Evolutionary conservation across 2,797 vertebrate genomes (phyloP).

Genomic region (Corythornis leucogaster): DNA sequence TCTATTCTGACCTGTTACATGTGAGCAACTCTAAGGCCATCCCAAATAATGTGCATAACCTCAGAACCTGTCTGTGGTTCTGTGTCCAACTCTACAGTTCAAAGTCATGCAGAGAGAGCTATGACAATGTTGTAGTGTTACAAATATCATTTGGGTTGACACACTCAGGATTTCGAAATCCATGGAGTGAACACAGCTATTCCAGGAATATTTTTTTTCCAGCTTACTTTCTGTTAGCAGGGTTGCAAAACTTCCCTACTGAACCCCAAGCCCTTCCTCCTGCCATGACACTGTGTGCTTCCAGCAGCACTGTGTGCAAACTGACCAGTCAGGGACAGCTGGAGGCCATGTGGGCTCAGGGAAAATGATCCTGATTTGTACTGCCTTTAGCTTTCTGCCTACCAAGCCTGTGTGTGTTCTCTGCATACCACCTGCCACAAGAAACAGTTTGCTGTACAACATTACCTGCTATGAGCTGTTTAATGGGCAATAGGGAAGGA

Average conservation of each 20-base stretch:
- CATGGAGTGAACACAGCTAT: background rate
- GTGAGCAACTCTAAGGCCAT: background rate
- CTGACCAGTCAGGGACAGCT: background rate
- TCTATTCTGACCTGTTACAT: background rate
- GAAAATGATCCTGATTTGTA: background rate
- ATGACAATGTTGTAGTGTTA: background rate
- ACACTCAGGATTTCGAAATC: background rate
- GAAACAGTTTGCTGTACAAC: background rate
- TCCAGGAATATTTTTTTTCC: background rate
- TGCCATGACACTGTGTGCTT: background rate
- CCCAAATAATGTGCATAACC: background rate
- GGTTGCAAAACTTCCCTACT: background rate
- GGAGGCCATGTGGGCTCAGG: background rate
- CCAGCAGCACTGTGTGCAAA: background rate
- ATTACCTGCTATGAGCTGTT: background rate
- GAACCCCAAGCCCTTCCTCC: background rate
- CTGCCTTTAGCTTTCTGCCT: background rate
- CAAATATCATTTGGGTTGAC: background rate
- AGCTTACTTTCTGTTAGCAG: background rate
- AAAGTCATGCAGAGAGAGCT: background rate
- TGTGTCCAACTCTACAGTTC: background rate
- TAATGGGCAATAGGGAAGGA: background rate
- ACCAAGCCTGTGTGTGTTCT: background rate
- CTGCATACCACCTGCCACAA: background rate
- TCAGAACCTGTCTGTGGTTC: background rate